phyloP scores from a whole-genome alignment of 2,888 invertebrate species.

The Pediacus dermestoides region DNA sequence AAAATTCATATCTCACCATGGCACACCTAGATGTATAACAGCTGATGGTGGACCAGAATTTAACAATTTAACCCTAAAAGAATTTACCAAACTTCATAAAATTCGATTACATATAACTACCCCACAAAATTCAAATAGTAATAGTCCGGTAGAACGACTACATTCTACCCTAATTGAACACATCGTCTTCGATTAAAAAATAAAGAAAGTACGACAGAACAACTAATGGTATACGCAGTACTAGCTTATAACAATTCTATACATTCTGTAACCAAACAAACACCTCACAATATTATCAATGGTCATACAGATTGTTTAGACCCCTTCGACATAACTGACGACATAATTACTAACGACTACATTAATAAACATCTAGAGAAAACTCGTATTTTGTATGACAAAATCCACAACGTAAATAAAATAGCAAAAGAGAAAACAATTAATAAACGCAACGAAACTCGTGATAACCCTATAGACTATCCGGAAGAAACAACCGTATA shows the following conservation, averaged over 20 bases:
- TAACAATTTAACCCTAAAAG: slow-evolving; percentile 16
- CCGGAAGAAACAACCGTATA: too few species aligned
- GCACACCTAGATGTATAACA: slow-evolving; percentile 18
- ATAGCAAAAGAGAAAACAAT: slow-evolving; percentile 13
- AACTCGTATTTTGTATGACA: slow-evolving; percentile 12
- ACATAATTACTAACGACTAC: slow-evolving; percentile 14
- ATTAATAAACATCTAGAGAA: slow-evolving; percentile 19
- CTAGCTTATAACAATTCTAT: slow-evolving; percentile 19
- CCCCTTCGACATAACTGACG: slow-evolving; percentile 16
- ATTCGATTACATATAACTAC: slow-evolving; percentile 23
- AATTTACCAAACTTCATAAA: slow-evolving; percentile 20
- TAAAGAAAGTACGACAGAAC: slow-evolving; percentile 8
- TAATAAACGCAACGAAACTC: slow-evolving; percentile 10
- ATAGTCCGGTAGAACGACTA: slow-evolving; percentile 23
- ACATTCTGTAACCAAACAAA: slow-evolving; percentile 16
- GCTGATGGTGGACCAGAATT: slow-evolving; percentile 21
- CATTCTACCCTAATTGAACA: slow-evolving; percentile 25
- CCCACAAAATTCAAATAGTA: slow-evolving; percentile 21
- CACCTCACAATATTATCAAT: slow-evolving; percentile 17
- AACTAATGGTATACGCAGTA: slow-evolving; percentile 15
- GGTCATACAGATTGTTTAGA: slow-evolving; percentile 11
- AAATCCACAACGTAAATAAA: slow-evolving; percentile 16
- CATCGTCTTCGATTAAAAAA: slow-evolving; percentile 11
- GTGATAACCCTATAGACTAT: slow-evolving; percentile 12
- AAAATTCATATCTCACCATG: slow-evolving; percentile 10